phyloP scores from a whole-genome alignment of 2,888 invertebrate species.

The Sesia bembeciformis region DNA sequence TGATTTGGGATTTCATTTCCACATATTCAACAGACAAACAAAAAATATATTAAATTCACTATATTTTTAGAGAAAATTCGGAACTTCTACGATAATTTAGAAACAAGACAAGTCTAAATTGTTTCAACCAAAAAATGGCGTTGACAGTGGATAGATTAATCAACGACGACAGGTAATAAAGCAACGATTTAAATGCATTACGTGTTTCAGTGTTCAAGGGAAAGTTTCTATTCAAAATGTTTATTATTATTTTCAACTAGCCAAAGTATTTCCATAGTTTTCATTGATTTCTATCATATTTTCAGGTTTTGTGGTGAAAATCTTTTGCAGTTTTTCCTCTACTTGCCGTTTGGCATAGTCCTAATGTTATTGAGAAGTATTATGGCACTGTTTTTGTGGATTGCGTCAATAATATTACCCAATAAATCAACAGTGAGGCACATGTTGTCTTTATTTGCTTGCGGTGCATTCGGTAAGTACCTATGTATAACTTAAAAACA shows the following conservation, averaged over 20 bases:
- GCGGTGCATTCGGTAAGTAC: slow-evolving; percentile 72
- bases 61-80: slow-evolving; percentile 1
- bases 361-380: slow-evolving; percentile 63
- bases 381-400: slow-evolving; percentile 67
- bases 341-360: slow-evolving; percentile 72
- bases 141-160: slow-evolving; percentile 58
- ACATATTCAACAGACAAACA: no score
- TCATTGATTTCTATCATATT: neutral
- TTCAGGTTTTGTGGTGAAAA: slow-evolving; percentile 70
- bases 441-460: slow-evolving; percentile 72
- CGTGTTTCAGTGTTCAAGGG: slow-evolving; percentile 30
- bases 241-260: neutral
- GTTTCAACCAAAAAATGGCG: slow-evolving; percentile 29
- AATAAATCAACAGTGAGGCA: slow-evolving; percentile 71
- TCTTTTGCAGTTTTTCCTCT: slow-evolving; percentile 65
- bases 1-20: no score
- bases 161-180: slow-evolving; percentile 58
- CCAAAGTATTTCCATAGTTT: neutral
- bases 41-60: neutral
- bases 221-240: slow-evolving; percentile 32
- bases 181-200: slow-evolving; percentile 9
- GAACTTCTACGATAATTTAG: neutral
- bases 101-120: neutral
- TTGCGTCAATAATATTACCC: slow-evolving; percentile 73
- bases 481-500: neutral